A percentile compares a stretch with the other conserved stretches of the same genome.
Evolutionary conservation across 1,140 invertebrate genomes (phyloP).

Genomic region (Bombus pyrosoma): DNA sequence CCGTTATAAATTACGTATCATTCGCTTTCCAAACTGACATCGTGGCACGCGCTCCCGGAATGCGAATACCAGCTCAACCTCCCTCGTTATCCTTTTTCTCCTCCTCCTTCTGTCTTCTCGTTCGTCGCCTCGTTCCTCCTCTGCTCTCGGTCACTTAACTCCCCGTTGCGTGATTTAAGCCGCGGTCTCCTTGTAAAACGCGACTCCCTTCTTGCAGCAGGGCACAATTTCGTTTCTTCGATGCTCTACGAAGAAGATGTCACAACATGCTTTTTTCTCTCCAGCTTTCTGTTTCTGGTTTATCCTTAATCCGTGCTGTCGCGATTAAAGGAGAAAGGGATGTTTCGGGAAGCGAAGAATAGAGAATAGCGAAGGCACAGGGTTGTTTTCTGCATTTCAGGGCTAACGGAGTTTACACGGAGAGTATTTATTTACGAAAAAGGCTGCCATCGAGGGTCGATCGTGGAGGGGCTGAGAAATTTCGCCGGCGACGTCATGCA

Average conservation of each 20-base stretch:
- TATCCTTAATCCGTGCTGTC: background rate
- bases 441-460: background rate
- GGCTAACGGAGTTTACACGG: background rate
- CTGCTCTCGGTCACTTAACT: constrained; percentile 41
- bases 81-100: constrained; percentile 45
- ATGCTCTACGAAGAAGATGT: background rate
- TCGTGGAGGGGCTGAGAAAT: background rate
- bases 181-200: constrained; percentile 16
- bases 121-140: background rate
- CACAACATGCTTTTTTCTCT: too few relatives aligned
- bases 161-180: constrained; percentile 56
- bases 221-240: background rate
- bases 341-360: too few relatives aligned
- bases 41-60: constrained; percentile 68
- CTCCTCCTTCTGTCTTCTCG: constrained; percentile 1
- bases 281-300: background rate
- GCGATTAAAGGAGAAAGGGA: too few relatives aligned
- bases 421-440: background rate
- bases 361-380: too few relatives aligned
- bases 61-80: constrained; percentile 58
- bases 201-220: background rate
- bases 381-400: background rate
- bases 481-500: background rate
- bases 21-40: constrained; percentile 68
- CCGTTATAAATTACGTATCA: constrained; percentile 73